Evolutionary conservation across 2,888 invertebrate species (phyloP), one percentile per base, ranked within the genome.

Genomic region (Melinaea marsaeus): DNA sequence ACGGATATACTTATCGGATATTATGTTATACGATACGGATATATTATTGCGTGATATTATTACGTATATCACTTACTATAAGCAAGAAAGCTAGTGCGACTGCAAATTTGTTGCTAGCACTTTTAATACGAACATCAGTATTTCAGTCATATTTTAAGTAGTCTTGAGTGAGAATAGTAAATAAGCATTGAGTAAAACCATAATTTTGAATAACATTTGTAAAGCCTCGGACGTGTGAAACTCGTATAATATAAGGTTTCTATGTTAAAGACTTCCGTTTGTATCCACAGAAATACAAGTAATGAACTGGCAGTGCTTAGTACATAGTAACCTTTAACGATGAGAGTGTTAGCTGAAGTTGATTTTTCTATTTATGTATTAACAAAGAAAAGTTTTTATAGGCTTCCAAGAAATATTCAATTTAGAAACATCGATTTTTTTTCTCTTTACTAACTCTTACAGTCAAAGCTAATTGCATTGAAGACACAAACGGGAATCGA

Each of bases 21-120:
- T 65, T 65, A 65, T 60, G 62, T 60, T 63, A 64, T 61, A 62
- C 60, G 64, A 64, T 62, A 64, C 62, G 48, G 60, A 63, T 69
- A 67, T 70, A 67, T 67, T 64, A 62, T 70, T 69, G 66, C 64
- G 65, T 67, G 63, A 67, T 65, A 67, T 63, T 57, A 61, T 69
- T 65, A 64, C 68, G 61, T 57, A 22, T 58, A 42, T 32, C 35
- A 60, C n/a, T 61, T 37, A 57, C 42, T 42, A 42, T 42, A 42
- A 42, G 42, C 11, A 42, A 42, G 42, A 42, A 42, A 42, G 42
- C 42, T 6, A 42, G 42, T 42, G 55, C 34, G 46, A 55, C 34
- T 60, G 37, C 22, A 60, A 46, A 55, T 46, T 42, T 46, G 51
- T 48, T n/a, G 32, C 34, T 22, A 33, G 22, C 55, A 55, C 42